Conservation (phyloP, 2,797 vertebrate species). For the Echiichthys vipera region DNA sequence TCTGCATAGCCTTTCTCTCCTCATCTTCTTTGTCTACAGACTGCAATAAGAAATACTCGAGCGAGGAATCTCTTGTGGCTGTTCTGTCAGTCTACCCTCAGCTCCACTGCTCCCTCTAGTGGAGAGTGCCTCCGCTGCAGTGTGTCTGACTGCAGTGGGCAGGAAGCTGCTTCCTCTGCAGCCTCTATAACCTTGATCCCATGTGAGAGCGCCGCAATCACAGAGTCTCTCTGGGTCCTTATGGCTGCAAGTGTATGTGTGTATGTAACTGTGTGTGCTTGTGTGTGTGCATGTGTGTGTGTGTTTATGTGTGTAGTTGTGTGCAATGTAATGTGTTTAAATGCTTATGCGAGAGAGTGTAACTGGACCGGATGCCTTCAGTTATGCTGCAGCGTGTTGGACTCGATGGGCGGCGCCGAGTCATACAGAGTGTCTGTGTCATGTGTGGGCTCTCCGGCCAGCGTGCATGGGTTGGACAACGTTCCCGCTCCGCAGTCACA, state of each 20-base stretch:
- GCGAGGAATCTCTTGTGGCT: constrained; percentile 78
- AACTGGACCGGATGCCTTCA: constrained; percentile 79
- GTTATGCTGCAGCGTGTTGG: constrained; percentile 99
- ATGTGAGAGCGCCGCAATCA: constrained; percentile 70
- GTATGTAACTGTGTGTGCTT: constrained; percentile 69
- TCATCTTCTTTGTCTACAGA: constrained; percentile 57
- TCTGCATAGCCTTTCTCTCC: constrained; percentile 40
- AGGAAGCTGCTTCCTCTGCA: constrained; percentile 70
- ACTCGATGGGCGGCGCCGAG: constrained; percentile 99
- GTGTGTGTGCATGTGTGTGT: constrained; percentile 79
- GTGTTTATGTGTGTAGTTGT: constrained; percentile 46
- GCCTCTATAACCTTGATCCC: constrained; percentile 58
- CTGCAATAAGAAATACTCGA: constrained; percentile 69
- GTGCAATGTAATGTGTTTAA: constrained; percentile 67
- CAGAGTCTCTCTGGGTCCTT: constrained; percentile 81
- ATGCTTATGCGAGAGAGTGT: constrained; percentile 63
- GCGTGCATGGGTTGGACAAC: constrained; percentile 98
- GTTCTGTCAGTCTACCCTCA: constrained; percentile 51
- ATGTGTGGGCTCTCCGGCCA: constrained; percentile 98
- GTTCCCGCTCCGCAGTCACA: constrained; percentile 99
- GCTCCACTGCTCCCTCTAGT: constrained; percentile 72
- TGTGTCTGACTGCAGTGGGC: constrained; percentile 36
- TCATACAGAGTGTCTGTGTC: constrained; percentile 99
- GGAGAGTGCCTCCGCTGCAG: constrained; percentile 61
- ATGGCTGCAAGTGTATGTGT: constrained; percentile 71